Base-by-base conservation (phyloP, 1,140 invertebrate species). In the Bombus waltoni region DNA sequence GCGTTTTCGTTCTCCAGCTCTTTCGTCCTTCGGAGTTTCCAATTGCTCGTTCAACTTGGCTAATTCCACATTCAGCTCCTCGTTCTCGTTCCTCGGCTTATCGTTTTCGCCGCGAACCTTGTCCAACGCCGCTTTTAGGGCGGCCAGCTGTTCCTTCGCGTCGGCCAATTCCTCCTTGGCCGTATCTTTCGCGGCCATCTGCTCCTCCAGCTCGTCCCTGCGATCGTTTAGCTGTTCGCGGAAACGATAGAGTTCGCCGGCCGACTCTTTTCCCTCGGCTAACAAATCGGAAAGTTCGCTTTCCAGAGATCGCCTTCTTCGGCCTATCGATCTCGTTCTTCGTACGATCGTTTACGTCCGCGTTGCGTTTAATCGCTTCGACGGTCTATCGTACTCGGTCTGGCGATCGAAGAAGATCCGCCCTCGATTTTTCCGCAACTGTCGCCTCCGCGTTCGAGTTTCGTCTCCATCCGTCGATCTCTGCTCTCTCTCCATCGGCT, bases 261-360 rank as follows among this genome's bases (percentile, higher is more conserved):
- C 18, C 42, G 89, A 81, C 38, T 86, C 87, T 25, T 73, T 18
- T n/a, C 86, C 92, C 75, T 92, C 92, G 1, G 65, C 66, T 6
- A 72, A 11, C 35, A 88, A 62, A 22, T 83, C 68, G 0, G 66
- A 40, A 11, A 87, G 10, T 28, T 88, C 66, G 25, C 42, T 53
- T 65, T 87, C 86, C 65, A 91, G n/a, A 38, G 70, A 88, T 71
- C 9, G 70, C 10, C 44, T 78, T 77, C 59, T 71, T 86, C 42
- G n/a, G 32, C n/a, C 68, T 47, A 22, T 86, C 79, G 5, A 84
- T 15, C 44, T 78, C 62, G 0, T 18, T 53, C 15, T 85, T 86
- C 73, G 88, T 15, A 3, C 59, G 65, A 22, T 83, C 71, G 6
- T 73, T 72, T 13, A 87, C 73, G 2, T 38, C 65, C 57, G 59